phyloP scores from a whole-genome alignment of 2,888 invertebrate species.

The Ellobium chinense region DNA sequence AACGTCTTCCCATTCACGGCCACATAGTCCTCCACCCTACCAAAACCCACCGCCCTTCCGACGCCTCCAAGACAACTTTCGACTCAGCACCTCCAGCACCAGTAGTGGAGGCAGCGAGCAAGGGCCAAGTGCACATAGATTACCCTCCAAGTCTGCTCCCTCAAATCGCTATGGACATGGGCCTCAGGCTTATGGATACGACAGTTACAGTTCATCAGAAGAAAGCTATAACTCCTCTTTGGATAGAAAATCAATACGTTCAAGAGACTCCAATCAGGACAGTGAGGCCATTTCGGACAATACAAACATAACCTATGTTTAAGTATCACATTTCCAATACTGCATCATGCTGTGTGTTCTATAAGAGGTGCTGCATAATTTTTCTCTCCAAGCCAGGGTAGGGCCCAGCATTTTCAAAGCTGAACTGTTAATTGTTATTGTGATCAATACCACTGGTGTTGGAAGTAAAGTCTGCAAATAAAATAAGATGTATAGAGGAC shows the following conservation, averaged over 20 bases:
- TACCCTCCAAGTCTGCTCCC: conserved; percentile 24
- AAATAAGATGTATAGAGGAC: too few species aligned
- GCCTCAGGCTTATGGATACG: conserved; percentile 32
- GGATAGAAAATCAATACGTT: conserved; percentile 57
- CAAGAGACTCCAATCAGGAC: conserved; percentile 55
- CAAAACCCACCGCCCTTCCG: conserved; percentile 62
- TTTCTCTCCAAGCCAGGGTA: too few species aligned
- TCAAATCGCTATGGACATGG: conserved; percentile 34
- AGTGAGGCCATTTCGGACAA: conserved; percentile 52
- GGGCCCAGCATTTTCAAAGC: too few species aligned
- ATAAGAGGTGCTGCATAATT: too few species aligned
- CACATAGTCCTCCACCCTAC: conserved; percentile 56
- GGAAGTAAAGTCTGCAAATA: too few species aligned
- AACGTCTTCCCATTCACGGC: background rate
- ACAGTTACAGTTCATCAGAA: conserved; percentile 50
- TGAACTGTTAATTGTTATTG: too few species aligned
- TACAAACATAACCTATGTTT: conserved; percentile 65
- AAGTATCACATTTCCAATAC: too few species aligned
- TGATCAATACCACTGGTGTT: too few species aligned
- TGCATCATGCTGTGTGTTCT: too few species aligned
- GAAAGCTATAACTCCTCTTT: conserved; percentile 61
- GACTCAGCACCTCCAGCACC: conserved; percentile 64
- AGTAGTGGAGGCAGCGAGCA: conserved; percentile 59
- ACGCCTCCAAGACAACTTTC: conserved; percentile 53
- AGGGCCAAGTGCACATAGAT: conserved; percentile 41